phyloP scores from a whole-genome alignment of 2,797 vertebrate genomes.

The Esox masquinongy region DNA sequence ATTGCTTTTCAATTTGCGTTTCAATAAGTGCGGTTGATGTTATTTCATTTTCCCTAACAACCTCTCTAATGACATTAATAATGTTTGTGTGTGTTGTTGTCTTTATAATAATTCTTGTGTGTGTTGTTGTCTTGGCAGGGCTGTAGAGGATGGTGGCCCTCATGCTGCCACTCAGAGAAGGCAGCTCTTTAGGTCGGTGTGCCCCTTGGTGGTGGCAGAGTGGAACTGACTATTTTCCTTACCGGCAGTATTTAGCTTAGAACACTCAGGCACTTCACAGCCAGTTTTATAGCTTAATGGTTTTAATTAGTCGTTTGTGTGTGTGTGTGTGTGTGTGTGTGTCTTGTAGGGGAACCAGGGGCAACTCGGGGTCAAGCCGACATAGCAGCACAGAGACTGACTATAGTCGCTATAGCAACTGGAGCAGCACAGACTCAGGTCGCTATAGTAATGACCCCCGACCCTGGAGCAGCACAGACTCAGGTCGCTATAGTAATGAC shows the following conservation, averaged over 20 bases:
- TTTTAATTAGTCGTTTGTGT: not conserved
- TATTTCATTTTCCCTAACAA: not conserved
- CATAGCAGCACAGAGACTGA: conserved; percentile 90
- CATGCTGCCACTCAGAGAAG: conserved; percentile 90
- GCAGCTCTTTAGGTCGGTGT: conserved; percentile 90
- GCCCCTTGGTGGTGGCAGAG: not conserved
- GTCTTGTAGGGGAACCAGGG: conserved; percentile 82
- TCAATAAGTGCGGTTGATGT: not conserved
- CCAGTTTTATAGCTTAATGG: not conserved
- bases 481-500: conserved; percentile 83
- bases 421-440: conserved; percentile 88
- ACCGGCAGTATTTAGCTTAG: not conserved
- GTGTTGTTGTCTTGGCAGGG: conserved; percentile 50
- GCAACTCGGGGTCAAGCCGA: conserved; percentile 82
- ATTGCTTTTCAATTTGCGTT: conserved; percentile 44
- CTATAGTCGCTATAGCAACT: conserved; percentile 79
- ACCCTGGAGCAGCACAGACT: conserved; percentile 97
- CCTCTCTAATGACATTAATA: conserved; percentile 5
- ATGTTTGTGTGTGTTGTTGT: not conserved
- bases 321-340: conserved; percentile 12
- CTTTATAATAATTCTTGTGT: not conserved
- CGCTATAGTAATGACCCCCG: conserved; percentile 83
- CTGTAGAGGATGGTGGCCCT: conserved; percentile 83
- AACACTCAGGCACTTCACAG: not conserved
- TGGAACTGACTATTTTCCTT: not conserved